Percentiles rank a stretch among this genome's conserved stretches.
Conservation (phyloP, 2,797 vertebrate species). For the Morelia viridis region DNA sequence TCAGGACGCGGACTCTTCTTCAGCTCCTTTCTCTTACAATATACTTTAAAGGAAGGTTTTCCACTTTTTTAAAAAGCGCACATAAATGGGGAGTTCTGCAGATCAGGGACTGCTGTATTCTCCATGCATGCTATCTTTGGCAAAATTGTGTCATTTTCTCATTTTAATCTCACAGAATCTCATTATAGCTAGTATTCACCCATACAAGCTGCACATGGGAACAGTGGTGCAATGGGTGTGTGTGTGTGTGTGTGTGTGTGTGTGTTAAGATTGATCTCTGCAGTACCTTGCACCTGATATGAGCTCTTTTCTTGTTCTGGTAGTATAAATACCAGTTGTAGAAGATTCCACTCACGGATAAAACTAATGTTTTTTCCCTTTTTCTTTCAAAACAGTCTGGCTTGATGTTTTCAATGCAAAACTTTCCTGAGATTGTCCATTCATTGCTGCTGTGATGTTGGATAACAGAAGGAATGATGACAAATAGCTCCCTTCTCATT, state of each 20-base stretch:
- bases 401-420: not conserved
- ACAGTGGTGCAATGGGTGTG: not conserved
- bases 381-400: not conserved
- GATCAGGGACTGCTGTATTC: not conserved
- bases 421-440: not conserved
- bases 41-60: not conserved
- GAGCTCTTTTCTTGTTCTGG: not conserved
- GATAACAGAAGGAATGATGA: not conserved
- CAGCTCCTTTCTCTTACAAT: not conserved
- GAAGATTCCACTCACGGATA: not conserved
- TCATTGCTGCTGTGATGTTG: not conserved
- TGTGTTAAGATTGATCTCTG: not conserved
- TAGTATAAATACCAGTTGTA: not conserved
- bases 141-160: not conserved
- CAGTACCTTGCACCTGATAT: not conserved
- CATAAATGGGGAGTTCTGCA: not conserved
- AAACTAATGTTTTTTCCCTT: not conserved
- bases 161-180: constrained; percentile 3
- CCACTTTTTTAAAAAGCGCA: not conserved
- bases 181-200: not conserved
- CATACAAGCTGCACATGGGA: not conserved
- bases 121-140: not conserved
- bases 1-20: not conserved
- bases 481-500: not conserved
- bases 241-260: not conserved